Evolutionary conservation across 2,888 invertebrate species (phyloP), one percentile per base, ranked within the genome.

Genomic region (Scelioninae gen. 1): DNA sequence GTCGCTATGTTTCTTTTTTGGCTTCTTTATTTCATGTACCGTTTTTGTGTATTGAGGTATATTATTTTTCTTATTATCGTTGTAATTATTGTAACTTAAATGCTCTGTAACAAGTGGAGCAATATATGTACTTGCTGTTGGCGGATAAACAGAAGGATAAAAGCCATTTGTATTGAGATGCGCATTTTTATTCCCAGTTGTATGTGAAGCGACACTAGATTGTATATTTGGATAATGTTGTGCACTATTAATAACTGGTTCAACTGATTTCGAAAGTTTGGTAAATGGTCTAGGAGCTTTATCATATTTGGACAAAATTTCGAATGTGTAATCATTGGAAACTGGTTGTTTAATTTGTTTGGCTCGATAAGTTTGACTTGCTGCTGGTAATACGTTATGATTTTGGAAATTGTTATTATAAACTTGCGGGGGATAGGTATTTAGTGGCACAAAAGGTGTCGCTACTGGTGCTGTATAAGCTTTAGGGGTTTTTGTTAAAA

Each of bases 271-370:
- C 13, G 7, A 2, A 16, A 43, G 62, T 15, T 15, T 13, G 0
- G 79, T 71, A 63, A 83, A 83, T 4, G 83, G 83, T 5, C 84
- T 82, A 0, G 87, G 88, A 1, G 68, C 51, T 0, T 29, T 45
- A 15, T 86, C 84, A 11, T 84, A 83, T 7, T 76, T 82, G 0
- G 74, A 15, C 9, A 62, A 60, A 49, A 66, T 49, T 15, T 32
- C 32, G 1, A 60, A 60, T 16, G 40, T 16, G 34, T 47, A 58
- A 60, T 66, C 40, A 40, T 51, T 34, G 0, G 38, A 16, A 47
- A 8, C 34, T 4, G 40, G 15, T 2, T 13, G 32, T 11, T 31
- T 60, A 1, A 51, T n/a, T n/a, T n/a, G 23, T 51, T 71, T 71
- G n/a, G 6, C 8, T 11, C 10, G 45, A 49, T 55, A 23, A 55